phyloP scores from a whole-genome alignment of 2,888 invertebrate genomes.

The Glaucopsyche alexis region DNA sequence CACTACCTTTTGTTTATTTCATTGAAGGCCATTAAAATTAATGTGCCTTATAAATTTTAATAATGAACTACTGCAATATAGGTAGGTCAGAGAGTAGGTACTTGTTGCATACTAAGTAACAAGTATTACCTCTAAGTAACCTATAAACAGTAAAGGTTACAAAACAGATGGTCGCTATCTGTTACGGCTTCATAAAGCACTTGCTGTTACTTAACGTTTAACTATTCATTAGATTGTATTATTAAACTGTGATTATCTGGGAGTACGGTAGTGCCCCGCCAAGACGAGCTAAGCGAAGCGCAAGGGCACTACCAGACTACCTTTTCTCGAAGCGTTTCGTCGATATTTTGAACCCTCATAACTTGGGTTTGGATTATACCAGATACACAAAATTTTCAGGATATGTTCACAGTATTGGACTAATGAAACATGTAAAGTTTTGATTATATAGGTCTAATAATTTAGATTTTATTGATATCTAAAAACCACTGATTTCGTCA shows the following conservation, averaged over 20 bases:
- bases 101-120: conserved; percentile 13
- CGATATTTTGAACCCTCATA: no score
- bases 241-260: not conserved
- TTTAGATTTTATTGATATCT: no score
- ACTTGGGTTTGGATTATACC: no score
- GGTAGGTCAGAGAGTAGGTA: not conserved
- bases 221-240: not conserved
- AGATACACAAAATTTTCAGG: no score
- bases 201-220: not conserved
- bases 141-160: conserved; percentile 13
- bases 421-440: no score
- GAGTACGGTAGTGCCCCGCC: no score
- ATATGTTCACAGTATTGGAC: no score
- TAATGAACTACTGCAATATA: not conserved
- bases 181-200: not conserved
- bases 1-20: not conserved
- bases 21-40: not conserved
- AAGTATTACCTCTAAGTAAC: not conserved
- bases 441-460: no score
- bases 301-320: no score
- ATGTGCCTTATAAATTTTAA: conserved; percentile 1
- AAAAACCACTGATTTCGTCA: no score
- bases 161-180: conserved; percentile 9
- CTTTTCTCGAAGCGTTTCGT: no score
- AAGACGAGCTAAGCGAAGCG: no score